Evolutionary conservation across 2,888 invertebrate species (phyloP).

Genomic region (Liopterus haemorrhoidalis): DNA sequence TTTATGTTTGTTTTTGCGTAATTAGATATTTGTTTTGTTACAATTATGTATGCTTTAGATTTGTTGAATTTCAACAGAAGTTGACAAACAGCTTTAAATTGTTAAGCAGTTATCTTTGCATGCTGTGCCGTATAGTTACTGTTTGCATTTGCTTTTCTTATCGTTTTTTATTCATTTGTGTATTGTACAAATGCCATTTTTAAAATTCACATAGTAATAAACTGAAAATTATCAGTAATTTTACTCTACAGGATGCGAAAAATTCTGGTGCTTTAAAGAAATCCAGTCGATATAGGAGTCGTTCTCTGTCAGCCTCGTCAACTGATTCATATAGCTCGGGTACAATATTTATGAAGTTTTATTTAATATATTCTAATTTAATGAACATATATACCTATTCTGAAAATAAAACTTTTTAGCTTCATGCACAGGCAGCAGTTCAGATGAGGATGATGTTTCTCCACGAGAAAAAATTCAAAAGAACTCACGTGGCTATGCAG

Average conservation of each 20-base stretch:
- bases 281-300: slow-evolving; percentile 79
- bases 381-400: not conserved
- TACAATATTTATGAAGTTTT: slow-evolving; percentile 42
- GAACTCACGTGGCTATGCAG: slow-evolving; percentile 74
- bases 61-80: too few relatives aligned
- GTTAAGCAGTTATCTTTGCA: too few relatives aligned
- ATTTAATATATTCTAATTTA: not conserved
- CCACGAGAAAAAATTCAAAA: slow-evolving; percentile 90
- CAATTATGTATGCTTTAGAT: too few relatives aligned
- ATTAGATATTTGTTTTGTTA: too few relatives aligned
- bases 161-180: slow-evolving; percentile 14
- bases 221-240: slow-evolving; percentile 34
- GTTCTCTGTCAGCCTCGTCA: slow-evolving; percentile 88
- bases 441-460: slow-evolving; percentile 89
- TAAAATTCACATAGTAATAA: not conserved
- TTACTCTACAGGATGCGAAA: slow-evolving; percentile 54
- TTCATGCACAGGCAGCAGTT: slow-evolving; percentile 74
- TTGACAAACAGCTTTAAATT: too few relatives aligned
- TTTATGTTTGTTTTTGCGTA: too few relatives aligned
- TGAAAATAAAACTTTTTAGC: slow-evolving; percentile 33
- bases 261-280: slow-evolving; percentile 76
- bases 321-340: slow-evolving; percentile 93
- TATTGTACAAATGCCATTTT: slow-evolving; percentile 7
- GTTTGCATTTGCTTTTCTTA: too few relatives aligned
- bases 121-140: too few relatives aligned